Conservation (phyloP, 2,797 vertebrate genomes). For the Siniperca undulata region DNA sequence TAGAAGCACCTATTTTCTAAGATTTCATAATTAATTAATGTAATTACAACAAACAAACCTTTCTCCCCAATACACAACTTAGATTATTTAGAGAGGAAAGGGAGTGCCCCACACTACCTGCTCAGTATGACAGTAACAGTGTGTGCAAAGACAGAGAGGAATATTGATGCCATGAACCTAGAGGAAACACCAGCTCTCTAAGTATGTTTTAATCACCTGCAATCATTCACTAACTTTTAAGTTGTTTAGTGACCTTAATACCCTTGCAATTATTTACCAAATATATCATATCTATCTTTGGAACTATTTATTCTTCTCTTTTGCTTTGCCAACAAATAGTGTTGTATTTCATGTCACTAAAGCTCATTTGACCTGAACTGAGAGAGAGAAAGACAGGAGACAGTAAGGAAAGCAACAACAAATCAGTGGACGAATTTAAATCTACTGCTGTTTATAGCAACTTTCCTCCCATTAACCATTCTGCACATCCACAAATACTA, state of each 20-base stretch:
- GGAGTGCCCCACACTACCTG: not conserved
- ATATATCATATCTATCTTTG: conserved; percentile 13
- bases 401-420: not conserved
- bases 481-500: not conserved
- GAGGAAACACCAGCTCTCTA: not conserved
- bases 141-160: not conserved
- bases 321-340: not conserved
- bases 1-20: not conserved
- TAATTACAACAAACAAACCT: not conserved
- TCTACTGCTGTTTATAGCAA: not conserved
- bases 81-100: not conserved
- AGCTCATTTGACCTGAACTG: not conserved
- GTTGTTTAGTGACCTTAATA: not conserved
- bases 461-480: not conserved
- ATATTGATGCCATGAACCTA: conserved; percentile 7
- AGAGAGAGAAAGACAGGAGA: not conserved
- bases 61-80: not conserved
- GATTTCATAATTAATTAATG: not conserved
- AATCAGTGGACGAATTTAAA: not conserved
- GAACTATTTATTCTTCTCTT: not conserved
- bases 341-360: not conserved
- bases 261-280: not conserved
- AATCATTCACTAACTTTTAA: not conserved
- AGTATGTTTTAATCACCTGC: conserved; percentile 12
- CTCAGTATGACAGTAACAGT: not conserved